phyloP scores from a whole-genome alignment of 2,113 vertebrate species.

The Desmodus rotundus region DNA sequence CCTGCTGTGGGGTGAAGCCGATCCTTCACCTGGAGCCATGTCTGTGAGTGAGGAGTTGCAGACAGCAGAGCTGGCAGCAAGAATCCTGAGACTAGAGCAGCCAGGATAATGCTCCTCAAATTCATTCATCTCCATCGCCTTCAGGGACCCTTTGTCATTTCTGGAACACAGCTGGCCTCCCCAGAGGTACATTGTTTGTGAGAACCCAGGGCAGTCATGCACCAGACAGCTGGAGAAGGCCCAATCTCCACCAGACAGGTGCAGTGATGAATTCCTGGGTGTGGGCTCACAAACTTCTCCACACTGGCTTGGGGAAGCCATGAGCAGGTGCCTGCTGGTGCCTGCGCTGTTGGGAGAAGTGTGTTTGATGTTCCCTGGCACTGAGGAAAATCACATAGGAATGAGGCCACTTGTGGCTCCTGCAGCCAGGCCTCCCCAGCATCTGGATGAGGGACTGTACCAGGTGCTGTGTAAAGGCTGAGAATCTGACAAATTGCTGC shows the following conservation, averaged over 20 bases:
- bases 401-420: neutral
- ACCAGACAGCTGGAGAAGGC: neutral
- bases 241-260: neutral
- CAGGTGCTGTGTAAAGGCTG: neutral
- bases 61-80: neutral
- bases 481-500: neutral
- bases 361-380: neutral
- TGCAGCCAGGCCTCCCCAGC: neutral
- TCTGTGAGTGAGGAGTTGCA: neutral
- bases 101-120: slow-evolving; percentile 27
- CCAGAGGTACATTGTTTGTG: neutral
- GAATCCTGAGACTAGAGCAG: neutral
- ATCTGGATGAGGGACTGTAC: neutral
- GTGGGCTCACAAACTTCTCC: neutral
- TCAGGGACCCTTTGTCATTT: slow-evolving; percentile 41
- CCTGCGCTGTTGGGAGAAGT: neutral
- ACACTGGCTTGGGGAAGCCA: neutral
- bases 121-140: slow-evolving; percentile 44
- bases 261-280: neutral
- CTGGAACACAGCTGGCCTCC: slow-evolving; percentile 42
- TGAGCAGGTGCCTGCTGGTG: neutral
- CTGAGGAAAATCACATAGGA: neutral
- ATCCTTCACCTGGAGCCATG: neutral
- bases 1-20: neutral
- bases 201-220: neutral